These are phyloP conservation scores for Acipenser transmontanus DNA, from an alignment of 2,797 vertebrate species.

Conservation along the genomic window DNA sequence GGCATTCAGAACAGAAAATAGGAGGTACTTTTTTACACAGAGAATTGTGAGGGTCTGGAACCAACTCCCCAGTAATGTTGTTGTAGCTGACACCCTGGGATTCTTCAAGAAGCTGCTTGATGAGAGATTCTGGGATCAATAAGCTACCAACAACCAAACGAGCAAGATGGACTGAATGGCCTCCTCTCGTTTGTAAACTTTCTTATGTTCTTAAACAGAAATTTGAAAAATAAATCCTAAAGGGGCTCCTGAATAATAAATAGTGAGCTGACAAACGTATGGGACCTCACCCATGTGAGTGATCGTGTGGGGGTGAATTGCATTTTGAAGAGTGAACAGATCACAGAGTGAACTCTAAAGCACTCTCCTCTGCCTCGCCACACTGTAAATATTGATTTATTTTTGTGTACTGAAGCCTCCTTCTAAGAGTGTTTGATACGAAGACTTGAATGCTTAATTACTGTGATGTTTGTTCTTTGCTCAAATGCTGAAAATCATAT, in stretches of 20 bases:
- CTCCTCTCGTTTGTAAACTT: too few species aligned
- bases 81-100: too few species aligned
- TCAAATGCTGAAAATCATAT: neutral
- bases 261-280: conserved; percentile 42
- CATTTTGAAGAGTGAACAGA: conserved; percentile 63
- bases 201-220: conserved; percentile 28
- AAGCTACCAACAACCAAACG: too few species aligned
- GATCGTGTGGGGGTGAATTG: conserved; percentile 41
- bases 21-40: too few species aligned
- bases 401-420: conserved; percentile 46
- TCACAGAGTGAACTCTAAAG: conserved; percentile 59
- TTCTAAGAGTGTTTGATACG: conserved; percentile 56
- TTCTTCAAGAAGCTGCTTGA: too few species aligned
- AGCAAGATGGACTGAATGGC: too few species aligned
- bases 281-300: conserved; percentile 41
- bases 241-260: conserved; percentile 61
- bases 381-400: conserved; percentile 68
- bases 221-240: conserved; percentile 56
- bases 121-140: too few species aligned
- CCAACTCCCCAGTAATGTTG: too few species aligned
- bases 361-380: conserved; percentile 56
- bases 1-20: too few species aligned
- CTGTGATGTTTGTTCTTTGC: neutral
- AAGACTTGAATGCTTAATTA: conserved; percentile 52
- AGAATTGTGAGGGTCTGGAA: too few species aligned